These are phyloP conservation scores for Uloborus plumipes DNA, from an alignment of 2,888 invertebrate species.

Conservation along the genomic window DNA sequence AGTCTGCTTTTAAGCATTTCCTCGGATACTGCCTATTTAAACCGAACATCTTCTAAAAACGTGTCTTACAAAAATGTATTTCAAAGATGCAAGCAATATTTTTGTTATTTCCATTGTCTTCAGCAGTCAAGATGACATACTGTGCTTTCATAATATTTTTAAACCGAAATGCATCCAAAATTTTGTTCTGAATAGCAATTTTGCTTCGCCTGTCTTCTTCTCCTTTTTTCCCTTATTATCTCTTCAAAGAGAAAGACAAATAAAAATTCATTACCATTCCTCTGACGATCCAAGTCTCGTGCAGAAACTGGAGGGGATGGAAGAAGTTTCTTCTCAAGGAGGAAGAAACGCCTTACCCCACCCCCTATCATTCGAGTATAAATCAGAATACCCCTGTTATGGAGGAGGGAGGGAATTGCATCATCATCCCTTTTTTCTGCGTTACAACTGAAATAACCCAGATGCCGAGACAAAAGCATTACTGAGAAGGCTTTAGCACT, in stretches of 20 bases:
- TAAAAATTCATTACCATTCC: constrained; percentile 44
- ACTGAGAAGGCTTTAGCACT: constrained; percentile 39
- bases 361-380: constrained; percentile 45
- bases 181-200: no score
- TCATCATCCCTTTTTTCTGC: constrained; percentile 50
- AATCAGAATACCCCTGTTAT: constrained; percentile 53
- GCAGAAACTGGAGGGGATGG: no score
- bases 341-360: constrained; percentile 11
- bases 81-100: no score
- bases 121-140: no score
- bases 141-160: no score
- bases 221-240: not conserved
- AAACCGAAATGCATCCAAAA: no score
- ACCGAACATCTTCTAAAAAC: no score
- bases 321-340: constrained; percentile 1
- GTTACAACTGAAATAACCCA: constrained; percentile 48
- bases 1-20: no score
- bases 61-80: no score
- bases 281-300: not conserved
- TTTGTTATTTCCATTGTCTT: no score
- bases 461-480: constrained; percentile 63
- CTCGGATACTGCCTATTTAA: no score
- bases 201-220: no score
- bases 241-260: constrained; percentile 3
- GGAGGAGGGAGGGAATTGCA: constrained; percentile 35